A percentile compares a stretch with the other conserved stretches of the same genome.
Evolutionary conservation across 2,888 invertebrate genomes (phyloP).

Genomic region (Tenthredo distinguenda): DNA sequence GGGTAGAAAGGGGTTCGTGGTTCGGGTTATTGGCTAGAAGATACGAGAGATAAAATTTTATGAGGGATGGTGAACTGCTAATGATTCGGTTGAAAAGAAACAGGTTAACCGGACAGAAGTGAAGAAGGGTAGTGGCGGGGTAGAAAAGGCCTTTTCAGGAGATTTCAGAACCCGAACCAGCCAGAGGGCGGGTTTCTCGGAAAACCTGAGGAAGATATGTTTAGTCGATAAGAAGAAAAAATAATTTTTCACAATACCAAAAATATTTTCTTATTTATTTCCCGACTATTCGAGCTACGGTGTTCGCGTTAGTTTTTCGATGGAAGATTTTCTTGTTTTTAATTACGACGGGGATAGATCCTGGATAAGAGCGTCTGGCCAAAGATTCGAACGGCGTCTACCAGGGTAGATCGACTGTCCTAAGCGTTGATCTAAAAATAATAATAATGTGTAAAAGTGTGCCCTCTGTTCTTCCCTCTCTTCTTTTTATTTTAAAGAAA

Average conservation of each 20-base stretch:
- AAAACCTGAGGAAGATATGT: constrained; percentile 1
- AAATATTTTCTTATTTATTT: neutral
- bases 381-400: neutral
- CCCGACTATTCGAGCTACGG: neutral
- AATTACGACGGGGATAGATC: neutral
- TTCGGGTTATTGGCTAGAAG: constrained; percentile 45
- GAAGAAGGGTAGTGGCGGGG: neutral
- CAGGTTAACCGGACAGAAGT: constrained; percentile 37
- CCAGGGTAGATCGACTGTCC: neutral
- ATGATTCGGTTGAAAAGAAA: constrained; percentile 49
- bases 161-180: neutral
- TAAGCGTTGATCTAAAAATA: neutral
- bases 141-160: neutral
- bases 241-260: constrained; percentile 10
- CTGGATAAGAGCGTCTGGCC: neutral
- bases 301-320: neutral
- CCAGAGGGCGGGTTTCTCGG: neutral
- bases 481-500: neutral
- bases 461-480: neutral
- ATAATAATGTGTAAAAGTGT: neutral
- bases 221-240: neutral
- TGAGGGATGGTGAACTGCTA: constrained; percentile 50
- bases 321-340: neutral
- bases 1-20: constrained; percentile 32
- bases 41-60: constrained; percentile 49